Percentiles rank a stretch among this genome's conserved stretches.
Conservation (phyloP, 2,888 invertebrate genomes). For the Copidosoma aretas region DNA sequence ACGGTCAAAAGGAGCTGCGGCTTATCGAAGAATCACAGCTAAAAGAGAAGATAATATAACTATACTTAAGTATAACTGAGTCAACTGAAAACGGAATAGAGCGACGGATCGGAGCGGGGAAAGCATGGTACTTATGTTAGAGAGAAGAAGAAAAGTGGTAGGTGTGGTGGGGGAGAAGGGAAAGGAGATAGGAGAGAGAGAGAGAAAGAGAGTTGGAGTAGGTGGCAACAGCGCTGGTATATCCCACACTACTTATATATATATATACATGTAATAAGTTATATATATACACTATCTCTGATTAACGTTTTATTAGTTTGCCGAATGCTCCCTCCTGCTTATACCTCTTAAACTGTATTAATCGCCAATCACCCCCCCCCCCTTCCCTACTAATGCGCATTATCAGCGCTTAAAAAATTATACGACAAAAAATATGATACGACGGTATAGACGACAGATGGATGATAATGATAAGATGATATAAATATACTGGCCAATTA, state of each 20-base stretch:
- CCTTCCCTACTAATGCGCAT: too few relatives aligned
- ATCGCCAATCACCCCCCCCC: too few relatives aligned
- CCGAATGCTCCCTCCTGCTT: too few relatives aligned
- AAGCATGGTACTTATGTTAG: not conserved
- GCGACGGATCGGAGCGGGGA: conserved; percentile 28
- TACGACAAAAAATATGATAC: too few relatives aligned
- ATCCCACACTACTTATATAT: conserved; percentile 29
- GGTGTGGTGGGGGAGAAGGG: conserved; percentile 16
- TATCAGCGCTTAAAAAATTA: too few relatives aligned
- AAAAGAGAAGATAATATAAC: conserved; percentile 3
- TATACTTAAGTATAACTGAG: conserved; percentile 29
- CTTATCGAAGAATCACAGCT: conserved; percentile 21
- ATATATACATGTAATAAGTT: not conserved
- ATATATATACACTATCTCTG: not conserved
- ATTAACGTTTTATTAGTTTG: too few relatives aligned
- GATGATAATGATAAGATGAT: too few relatives aligned
- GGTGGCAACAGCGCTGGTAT: conserved; percentile 57
- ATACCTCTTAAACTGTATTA: too few relatives aligned
- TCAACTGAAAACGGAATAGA: conserved; percentile 12
- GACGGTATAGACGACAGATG: too few relatives aligned
- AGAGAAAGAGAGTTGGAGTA: conserved; percentile 46
- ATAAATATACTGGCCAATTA: too few relatives aligned
- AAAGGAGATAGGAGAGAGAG: conserved; percentile 15
- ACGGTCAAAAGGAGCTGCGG: conserved; percentile 36
- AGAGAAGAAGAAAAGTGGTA: conserved; percentile 34